A percentile compares a stretch with the other conserved stretches of the same genome.
These are phyloP conservation scores for Hirundo rustica DNA, from an alignment of 2,797 vertebrate genomes.

Conservation along the genomic window DNA sequence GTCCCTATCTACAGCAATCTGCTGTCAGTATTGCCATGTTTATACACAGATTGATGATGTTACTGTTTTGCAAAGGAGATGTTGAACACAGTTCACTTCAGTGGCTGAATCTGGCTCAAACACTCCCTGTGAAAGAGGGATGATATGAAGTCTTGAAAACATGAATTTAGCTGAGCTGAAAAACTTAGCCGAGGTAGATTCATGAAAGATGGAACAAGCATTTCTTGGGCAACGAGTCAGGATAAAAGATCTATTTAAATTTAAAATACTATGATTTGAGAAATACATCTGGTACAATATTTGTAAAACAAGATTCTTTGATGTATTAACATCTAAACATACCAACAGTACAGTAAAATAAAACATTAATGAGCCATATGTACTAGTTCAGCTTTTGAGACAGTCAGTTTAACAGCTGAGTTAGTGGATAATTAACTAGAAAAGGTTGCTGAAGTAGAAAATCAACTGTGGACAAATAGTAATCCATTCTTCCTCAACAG, in stretches of 20 bases:
- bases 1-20: background rate
- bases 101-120: background rate
- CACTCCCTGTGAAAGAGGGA: background rate
- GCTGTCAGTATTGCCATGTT: background rate
- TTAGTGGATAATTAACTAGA: conserved; percentile 10
- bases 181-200: background rate
- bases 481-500: background rate
- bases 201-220: background rate
- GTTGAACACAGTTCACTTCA: background rate
- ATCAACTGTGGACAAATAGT: background rate
- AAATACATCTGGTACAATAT: background rate
- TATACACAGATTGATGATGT: background rate
- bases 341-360: background rate
- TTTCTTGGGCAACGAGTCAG: background rate
- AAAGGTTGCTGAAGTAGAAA: background rate
- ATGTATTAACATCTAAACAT: background rate
- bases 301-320: conserved; percentile 29
- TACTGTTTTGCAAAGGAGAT: background rate
- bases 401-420: background rate
- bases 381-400: background rate
- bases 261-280: background rate
- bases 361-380: background rate
- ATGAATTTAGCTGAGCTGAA: background rate
- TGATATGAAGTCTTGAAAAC: background rate
- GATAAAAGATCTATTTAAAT: background rate